Evolutionary conservation across 2,797 vertebrate genomes (phyloP), one percentile per base, ranked within the genome.

Genomic region (Toxotes lorentzi): DNA sequence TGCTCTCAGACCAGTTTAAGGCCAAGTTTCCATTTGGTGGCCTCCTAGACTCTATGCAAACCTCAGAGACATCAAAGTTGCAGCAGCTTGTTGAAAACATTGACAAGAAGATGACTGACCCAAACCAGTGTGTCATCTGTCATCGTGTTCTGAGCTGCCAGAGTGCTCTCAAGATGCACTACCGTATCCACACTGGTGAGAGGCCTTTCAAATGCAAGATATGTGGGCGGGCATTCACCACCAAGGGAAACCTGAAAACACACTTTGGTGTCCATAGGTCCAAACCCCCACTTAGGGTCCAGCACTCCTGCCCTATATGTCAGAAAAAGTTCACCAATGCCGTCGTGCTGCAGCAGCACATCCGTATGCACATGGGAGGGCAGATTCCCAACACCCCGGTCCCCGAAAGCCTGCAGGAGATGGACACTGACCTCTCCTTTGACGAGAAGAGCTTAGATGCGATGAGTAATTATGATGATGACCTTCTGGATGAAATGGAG

Each of bases 321-420:
- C 98, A 99, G 94, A 99, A 99, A 94, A 99, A 99, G 96, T 99
- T 99, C 95, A 99, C 98, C 30, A 99, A 99, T 0, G 98, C 98
- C 0, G 97, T 99, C 66, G 98, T 99, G 70, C 94, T 99, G 66
- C 98, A 99, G 90, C 98, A 99, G 92, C 98, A 99, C 88, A 99
- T 99, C 85, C 98, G 98, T 70, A 99, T 99, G 98, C 98, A 99
- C 91, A 99, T 99, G 98, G 98, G 98, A 0, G 98, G 98, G 1
- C 98, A 99, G 89, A 99, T 99, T 89, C 96, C 98, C 41, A 99
- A 99, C 93, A 99, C 97, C 0, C 98, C 97, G 0, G 91, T 98
- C 79, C 96, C 98, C 0, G 98, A 99, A 72, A 97, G 95, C 90
- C 95, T 98, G 88, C 97, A 96, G 86, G 98, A 99, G 12, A 96